Evolutionary conservation across 2,797 vertebrate genomes (phyloP).

Genomic region (Sebastes minor): DNA sequence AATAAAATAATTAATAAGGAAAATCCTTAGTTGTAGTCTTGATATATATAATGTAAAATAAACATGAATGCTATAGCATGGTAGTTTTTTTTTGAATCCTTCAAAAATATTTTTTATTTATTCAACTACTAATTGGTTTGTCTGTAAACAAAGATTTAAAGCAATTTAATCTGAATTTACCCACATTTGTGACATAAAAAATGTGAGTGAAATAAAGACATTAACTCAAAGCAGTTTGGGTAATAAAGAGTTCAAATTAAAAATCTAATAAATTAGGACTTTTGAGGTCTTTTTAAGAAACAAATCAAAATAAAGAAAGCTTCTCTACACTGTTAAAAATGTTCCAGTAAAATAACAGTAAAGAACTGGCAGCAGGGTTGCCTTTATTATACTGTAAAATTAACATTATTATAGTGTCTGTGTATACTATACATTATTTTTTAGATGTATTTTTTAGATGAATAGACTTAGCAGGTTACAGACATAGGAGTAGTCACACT

Average conservation of each 20-base stretch:
- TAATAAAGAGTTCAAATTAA: neutral
- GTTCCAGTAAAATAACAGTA: too few relatives aligned
- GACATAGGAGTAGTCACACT: too few relatives aligned
- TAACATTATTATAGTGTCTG: too few relatives aligned
- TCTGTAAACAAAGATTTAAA: neutral
- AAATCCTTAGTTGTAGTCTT: neutral
- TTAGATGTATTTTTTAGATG: too few relatives aligned
- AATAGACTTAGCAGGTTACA: too few relatives aligned
- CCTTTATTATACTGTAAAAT: too few relatives aligned
- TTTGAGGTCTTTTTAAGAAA: neutral
- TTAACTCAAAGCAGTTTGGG: neutral
- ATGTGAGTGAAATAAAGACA: neutral
- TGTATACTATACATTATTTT: too few relatives aligned
- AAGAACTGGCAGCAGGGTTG: too few relatives aligned
- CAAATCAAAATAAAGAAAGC: neutral
- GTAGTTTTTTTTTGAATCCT: neutral
- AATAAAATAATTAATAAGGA: neutral
- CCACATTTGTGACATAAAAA: neutral
- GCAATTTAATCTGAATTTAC: neutral
- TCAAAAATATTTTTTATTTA: neutral
- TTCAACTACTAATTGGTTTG: neutral
- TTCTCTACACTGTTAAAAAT: neutral
- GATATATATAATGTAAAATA: neutral
- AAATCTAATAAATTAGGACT: neutral
- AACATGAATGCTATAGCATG: neutral